Conservation (phyloP, 2,888 invertebrate species). For the Hirtodrosophila alboralis region DNA sequence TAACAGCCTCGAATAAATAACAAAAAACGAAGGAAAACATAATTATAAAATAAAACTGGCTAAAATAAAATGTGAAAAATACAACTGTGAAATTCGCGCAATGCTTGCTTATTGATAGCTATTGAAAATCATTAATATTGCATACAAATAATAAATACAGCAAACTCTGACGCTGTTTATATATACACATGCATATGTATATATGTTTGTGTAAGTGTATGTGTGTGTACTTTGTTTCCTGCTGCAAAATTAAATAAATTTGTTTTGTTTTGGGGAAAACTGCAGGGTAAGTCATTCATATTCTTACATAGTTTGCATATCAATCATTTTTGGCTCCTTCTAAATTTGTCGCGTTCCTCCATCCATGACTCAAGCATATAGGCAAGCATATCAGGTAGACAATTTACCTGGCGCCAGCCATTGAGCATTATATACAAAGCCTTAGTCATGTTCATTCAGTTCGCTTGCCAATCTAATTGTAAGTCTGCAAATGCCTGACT, state of each 20-base stretch:
- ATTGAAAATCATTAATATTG: neutral
- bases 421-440: constrained; percentile 6
- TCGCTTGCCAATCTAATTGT: constrained; percentile 2
- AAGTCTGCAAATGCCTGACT: constrained; percentile 24
- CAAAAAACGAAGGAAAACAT: constrained; percentile 6
- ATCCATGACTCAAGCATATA: constrained; percentile 25
- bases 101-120: constrained; percentile 1
- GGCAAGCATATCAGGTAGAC: neutral
- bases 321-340: constrained; percentile 2
- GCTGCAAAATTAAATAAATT: constrained; percentile 24
- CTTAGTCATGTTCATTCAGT: constrained; percentile 34
- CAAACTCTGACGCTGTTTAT: constrained; percentile 19
- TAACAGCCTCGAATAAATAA: constrained; percentile 23
- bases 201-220: constrained; percentile 7
- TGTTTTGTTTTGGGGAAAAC: constrained; percentile 28
- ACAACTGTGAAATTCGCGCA: constrained; percentile 9
- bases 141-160: neutral
- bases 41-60: constrained; percentile 8
- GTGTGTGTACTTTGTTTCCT: constrained; percentile 41
- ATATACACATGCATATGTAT: constrained; percentile 8
- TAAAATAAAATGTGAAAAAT: constrained; percentile 29
- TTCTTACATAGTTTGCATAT: constrained; percentile 4
- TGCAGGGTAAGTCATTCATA: constrained; percentile 26
- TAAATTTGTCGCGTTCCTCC: constrained; percentile 19
- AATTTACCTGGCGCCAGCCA: constrained; percentile 8